Conservation (phyloP, 2,113 vertebrate genomes). For the Willisornis vidua region DNA sequence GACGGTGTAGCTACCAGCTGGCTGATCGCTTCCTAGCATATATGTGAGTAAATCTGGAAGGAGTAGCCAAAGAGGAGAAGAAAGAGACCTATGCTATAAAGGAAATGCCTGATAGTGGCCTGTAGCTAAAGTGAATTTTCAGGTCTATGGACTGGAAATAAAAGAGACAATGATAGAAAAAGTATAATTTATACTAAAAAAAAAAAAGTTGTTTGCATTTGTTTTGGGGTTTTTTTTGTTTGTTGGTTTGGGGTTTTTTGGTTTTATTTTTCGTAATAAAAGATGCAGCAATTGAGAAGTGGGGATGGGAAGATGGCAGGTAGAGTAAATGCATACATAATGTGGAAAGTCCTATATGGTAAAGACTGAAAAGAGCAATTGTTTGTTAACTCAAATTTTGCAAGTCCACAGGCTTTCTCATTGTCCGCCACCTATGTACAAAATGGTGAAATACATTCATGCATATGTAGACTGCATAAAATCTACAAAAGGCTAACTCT, state of each 20-base stretch:
- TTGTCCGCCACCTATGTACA: rapidly evolving
- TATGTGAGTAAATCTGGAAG: background rate
- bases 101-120: background rate
- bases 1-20: background rate
- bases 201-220: background rate
- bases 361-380: background rate
- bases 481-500: background rate
- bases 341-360: background rate
- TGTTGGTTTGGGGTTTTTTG: no score
- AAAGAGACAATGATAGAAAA: background rate
- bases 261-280: background rate
- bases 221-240: no score
- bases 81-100: background rate
- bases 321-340: background rate
- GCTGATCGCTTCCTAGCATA: background rate
- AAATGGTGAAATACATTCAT: background rate
- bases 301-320: background rate
- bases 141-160: background rate
- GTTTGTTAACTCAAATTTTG: background rate
- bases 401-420: background rate
- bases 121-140: background rate
- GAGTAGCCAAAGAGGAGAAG: background rate
- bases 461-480: background rate
- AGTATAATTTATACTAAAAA: background rate
- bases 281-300: background rate